Base-by-base conservation (phyloP, 2,797 vertebrate species). In the Chaenodraco wilsoni region DNA sequence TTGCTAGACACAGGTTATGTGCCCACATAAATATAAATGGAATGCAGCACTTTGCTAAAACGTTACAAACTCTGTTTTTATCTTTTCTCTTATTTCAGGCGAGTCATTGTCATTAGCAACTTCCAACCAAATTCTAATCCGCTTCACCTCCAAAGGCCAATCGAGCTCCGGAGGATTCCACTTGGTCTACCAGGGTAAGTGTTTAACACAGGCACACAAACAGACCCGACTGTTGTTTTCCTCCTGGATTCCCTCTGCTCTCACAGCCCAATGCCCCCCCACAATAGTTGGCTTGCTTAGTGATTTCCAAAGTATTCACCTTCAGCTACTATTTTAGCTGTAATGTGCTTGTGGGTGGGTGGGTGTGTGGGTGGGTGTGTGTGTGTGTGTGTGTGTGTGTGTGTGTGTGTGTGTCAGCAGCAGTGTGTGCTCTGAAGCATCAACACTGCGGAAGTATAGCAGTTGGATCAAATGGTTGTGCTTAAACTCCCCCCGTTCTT, bases 181-280 rank as follows among this genome's bases (percentile, higher is more conserved):
- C 87, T 96, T 99, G 78, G 97, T 96, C 73, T 99, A 99, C 90
- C 98, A 99, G 95, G 98, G 98, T 99, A 93, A 86, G 94, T 78
- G 8, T 67, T 33, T 37, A 16, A 59, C 57, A 21, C 17, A 41
- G 5, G 0, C 50, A 58, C n/a, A 55, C 17, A 75, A 11, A 60
- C 46, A 68, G 23, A 45, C 3, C 37, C 14, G 9, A 16, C 54
- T 27, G 43, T 50, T 41, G 56, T 46, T n/a, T 76, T 68, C 74
- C n/a, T 27, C 61, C 64, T 50, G 43, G 31, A 62, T 62, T 60
- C 51, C 15, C 31, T 76, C 15, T 61, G 27, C 69, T 81, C 40
- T 10, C 68, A 66, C 46, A 71, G 3, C 49, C 19, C 43, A 52
- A 1, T 52, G 69, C 2, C 16, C 48, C 45, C 73, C 44, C 44